A percentile compares a stretch with the other conserved stretches of the same genome.
Conservation (phyloP, 2,797 vertebrate species). For the Crocodylus rhombifer region DNA sequence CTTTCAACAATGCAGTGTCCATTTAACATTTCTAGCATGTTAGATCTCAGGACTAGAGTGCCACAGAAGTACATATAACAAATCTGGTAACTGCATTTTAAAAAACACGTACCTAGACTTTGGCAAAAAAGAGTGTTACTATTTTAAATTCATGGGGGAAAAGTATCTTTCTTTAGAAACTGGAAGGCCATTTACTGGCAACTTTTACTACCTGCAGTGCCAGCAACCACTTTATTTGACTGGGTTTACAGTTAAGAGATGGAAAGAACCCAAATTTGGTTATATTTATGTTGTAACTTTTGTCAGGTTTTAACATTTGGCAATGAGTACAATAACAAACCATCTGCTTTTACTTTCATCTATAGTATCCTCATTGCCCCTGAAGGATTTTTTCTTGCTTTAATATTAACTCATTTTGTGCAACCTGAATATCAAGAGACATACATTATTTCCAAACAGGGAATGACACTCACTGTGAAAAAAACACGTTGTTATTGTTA, state of each 20-base stretch:
- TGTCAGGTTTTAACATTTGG: background rate
- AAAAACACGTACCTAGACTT: background rate
- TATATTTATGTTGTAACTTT: background rate
- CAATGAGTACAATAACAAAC: background rate
- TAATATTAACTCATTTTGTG: background rate
- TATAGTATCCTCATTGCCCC: background rate
- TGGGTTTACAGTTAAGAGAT: background rate
- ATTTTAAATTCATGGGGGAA: background rate
- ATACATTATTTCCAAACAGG: background rate
- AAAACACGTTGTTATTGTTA: background rate
- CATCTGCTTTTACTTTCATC: background rate
- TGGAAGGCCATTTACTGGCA: background rate
- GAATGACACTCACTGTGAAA: background rate
- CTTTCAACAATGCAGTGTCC: too few relatives aligned
- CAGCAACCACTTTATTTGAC: background rate
- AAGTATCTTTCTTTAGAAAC: background rate
- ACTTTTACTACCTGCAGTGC: background rate
- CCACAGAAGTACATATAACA: too few relatives aligned
- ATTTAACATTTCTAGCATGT: background rate
- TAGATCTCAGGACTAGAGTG: background rate
- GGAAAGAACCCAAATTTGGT: background rate
- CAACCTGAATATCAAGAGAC: background rate
- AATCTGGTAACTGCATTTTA: background rate
- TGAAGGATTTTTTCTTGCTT: background rate
- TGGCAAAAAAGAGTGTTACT: background rate